These are phyloP conservation scores for Harpalus rufipes DNA, from an alignment of 2,888 invertebrate genomes.

Conservation along the genomic window DNA sequence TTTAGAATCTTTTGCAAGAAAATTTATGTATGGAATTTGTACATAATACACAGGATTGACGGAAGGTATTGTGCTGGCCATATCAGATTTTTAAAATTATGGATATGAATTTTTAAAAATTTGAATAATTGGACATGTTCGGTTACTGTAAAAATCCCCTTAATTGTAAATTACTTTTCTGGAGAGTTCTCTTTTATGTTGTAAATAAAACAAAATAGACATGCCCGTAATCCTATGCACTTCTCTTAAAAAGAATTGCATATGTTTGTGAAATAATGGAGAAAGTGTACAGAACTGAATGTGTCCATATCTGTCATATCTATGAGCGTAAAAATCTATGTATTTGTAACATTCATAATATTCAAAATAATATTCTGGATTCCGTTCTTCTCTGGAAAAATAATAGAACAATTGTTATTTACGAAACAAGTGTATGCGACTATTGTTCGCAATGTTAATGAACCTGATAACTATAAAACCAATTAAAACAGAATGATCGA, in stretches of 20 bases:
- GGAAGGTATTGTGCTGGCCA: too few species aligned
- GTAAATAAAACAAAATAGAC: slow-evolving; percentile 79
- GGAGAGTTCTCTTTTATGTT: slow-evolving; percentile 69
- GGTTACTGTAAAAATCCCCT: neutral
- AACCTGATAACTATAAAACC: slow-evolving; percentile 44
- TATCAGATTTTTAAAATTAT: too few species aligned
- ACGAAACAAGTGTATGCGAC: too few species aligned
- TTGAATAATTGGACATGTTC: neutral
- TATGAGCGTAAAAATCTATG: slow-evolving; percentile 72
- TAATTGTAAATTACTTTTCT: slow-evolving; percentile 7
- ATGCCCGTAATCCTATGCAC: slow-evolving; percentile 80
- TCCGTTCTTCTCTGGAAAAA: slow-evolving; percentile 72
- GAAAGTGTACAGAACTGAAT: slow-evolving; percentile 79
- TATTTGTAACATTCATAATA: slow-evolving; percentile 76
- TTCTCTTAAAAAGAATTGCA: slow-evolving; percentile 82
- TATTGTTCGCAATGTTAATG: neutral
- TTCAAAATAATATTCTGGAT: slow-evolving; percentile 73
- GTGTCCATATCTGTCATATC: slow-evolving; percentile 74
- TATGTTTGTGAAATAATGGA: slow-evolving; percentile 81
- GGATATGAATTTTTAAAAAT: neutral
- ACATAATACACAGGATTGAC: too few species aligned
- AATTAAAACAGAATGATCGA: slow-evolving; percentile 43
- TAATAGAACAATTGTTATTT: neutral
- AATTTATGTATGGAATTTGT: too few species aligned
- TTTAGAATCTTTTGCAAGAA: too few species aligned